These are phyloP conservation scores for Discoglossus pictus DNA, from an alignment of 2,797 vertebrate genomes.

Conservation along the genomic window DNA sequence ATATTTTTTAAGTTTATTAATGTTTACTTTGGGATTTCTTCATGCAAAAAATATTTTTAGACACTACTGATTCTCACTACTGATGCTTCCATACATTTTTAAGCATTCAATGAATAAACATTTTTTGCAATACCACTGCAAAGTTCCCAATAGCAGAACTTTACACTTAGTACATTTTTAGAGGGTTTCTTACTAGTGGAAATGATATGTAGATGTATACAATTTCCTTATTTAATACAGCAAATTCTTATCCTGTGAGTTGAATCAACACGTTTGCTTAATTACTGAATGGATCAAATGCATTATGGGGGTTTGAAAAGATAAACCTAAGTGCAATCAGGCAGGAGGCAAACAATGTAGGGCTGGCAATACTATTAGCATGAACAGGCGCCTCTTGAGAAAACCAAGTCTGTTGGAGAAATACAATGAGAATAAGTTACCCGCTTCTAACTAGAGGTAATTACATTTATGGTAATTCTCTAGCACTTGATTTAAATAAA, in stretches of 20 bases:
- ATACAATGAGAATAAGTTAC: slow-evolving; percentile 26
- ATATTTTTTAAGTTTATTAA: too few relatives aligned
- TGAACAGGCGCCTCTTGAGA: slow-evolving; percentile 12
- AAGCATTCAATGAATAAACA: too few relatives aligned
- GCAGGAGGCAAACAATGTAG: slow-evolving; percentile 10
- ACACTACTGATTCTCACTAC: too few relatives aligned
- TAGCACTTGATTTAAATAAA: slow-evolving; percentile 49
- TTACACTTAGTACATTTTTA: too few relatives aligned
- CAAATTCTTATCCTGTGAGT: not conserved
- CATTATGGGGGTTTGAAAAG: not conserved
- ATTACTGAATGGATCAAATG: not conserved
- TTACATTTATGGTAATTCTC: slow-evolving; percentile 51
- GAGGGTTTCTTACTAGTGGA: too few relatives aligned
- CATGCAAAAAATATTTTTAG: too few relatives aligned
- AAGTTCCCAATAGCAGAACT: too few relatives aligned
- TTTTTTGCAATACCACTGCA: too few relatives aligned
- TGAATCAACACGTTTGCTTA: not conserved
- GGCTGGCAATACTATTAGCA: not conserved
- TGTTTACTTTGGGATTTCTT: too few relatives aligned
- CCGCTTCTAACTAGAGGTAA: slow-evolving; percentile 34
- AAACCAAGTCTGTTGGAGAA: slow-evolving; percentile 11
- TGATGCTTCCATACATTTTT: too few relatives aligned
- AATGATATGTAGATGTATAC: too few relatives aligned
- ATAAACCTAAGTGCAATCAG: slow-evolving; percentile 10
- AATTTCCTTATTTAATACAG: not conserved